Percentiles rank a stretch among this genome's conserved stretches.
Evolutionary conservation across 2,797 vertebrate species (phyloP).

Genomic region (Sebastes matsubarae): DNA sequence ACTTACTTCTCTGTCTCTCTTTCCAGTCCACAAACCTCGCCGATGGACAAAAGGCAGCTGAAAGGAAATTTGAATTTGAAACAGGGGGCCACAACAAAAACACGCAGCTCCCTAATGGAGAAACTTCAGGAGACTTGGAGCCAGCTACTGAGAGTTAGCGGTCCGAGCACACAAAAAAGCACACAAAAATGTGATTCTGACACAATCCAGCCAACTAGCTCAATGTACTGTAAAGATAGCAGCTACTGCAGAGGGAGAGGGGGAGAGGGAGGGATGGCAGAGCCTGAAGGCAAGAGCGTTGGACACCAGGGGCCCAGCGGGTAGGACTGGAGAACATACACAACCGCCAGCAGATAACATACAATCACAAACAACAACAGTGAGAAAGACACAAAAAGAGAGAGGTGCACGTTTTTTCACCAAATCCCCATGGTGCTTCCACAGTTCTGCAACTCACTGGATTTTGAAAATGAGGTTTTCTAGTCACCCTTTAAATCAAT

Average conservation of each 20-base stretch:
- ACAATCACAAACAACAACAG: conserved; percentile 18
- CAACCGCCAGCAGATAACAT: conserved; percentile 17
- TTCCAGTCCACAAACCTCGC: conserved; percentile 83
- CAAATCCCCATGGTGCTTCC: neutral
- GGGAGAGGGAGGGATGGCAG: conserved; percentile 37
- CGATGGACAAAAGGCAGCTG: conserved; percentile 79
- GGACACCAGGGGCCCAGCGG: conserved; percentile 55
- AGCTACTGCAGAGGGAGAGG: conserved; percentile 58
- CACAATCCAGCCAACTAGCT: conserved; percentile 51
- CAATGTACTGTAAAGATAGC: conserved; percentile 65
- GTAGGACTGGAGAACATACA: conserved; percentile 38
- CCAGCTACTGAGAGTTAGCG: conserved; percentile 56
- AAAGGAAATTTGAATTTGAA: conserved; percentile 86
- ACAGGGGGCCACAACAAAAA: conserved; percentile 76
- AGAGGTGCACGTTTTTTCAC: neutral
- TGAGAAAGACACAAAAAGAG: neutral
- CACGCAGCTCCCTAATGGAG: conserved; percentile 54
- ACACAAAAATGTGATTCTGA: conserved; percentile 65
- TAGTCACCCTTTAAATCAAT: neutral
- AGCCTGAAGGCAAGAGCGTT: conserved; percentile 39
- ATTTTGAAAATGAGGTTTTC: neutral
- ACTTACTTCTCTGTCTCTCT: conserved; percentile 75
- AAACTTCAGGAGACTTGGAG: conserved; percentile 64
- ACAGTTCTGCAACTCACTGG: conserved; percentile 22
- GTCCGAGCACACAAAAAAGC: neutral